Evolutionary conservation across 2,888 invertebrate species (phyloP), one percentile per base, ranked within the genome.

Genomic region (Euzophera pinguis): DNA sequence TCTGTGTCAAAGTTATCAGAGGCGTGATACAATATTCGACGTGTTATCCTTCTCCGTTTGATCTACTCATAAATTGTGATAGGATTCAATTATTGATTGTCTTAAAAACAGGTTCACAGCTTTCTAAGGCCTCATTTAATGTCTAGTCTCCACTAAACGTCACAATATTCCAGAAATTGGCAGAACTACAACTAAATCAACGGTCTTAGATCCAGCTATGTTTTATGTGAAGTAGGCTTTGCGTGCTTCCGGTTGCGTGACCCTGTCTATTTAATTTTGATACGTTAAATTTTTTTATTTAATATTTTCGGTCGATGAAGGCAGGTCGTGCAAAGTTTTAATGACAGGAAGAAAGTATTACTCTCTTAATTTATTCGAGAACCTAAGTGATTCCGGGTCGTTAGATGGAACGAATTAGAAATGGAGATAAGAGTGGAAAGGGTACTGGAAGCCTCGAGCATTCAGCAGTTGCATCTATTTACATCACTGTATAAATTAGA

Each of bases 291-390:
- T 27, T 39, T 17, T 27, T 13, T 16, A 29, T 29, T 10, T 16
- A 29, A 50, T 29, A 32, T 16, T 41, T 39, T 14, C 3, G 29
- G 5, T 14, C 13, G 10, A 14, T 22, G 13, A 1, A 48, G 12
- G 27, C 7, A 22, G 5, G 10, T 16, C 9, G 22, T 10, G 27
- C 10, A 49, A 29, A 41, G 29, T 50, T 50, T 50, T 50, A 32
- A 49, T 50, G 39, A 39, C 17, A 29, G n/a, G n/a, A 39, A 39
- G 39, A 50, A 29, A 32, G 29, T 22, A 39, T 16, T 39, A 13
- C 38, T 37, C 49, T 32, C 39, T 50, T 50, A 50, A 39, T 39
- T 50, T 50, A 50, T 50, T 50, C 49, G 29, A 50, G 16, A 14
- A 41, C 7, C 29, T 39, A 49, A 49, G 13, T 49, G 49, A 49